phyloP scores from a whole-genome alignment of 2,888 invertebrate genomes.

The Sussaba pulchella region DNA sequence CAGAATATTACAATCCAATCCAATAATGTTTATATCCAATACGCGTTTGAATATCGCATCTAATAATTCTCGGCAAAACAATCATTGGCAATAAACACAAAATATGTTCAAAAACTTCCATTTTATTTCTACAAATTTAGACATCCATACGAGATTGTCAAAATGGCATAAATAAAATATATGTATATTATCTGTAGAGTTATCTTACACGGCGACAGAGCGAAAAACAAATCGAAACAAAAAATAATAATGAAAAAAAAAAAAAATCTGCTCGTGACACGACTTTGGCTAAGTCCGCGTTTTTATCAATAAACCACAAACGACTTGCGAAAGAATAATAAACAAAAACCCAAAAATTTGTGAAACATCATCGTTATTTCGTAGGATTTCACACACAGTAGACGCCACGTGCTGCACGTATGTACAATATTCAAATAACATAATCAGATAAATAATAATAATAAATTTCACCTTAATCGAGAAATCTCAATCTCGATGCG shows the following conservation, averaged over 20 bases:
- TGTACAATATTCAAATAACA: conserved; percentile 51
- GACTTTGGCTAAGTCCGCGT: conserved; percentile 73
- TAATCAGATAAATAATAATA: conserved; percentile 26
- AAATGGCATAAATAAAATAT: conserved; percentile 65
- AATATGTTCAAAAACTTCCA: conserved; percentile 13
- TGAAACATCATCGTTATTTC: conserved; percentile 43
- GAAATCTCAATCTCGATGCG: neutral
- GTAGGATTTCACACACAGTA: conserved; percentile 44
- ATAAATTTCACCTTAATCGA: conserved; percentile 20
- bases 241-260: conserved; percentile 6
- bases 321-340: conserved; percentile 52
- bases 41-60: too few relatives aligned
- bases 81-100: neutral
- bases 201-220: conserved; percentile 74
- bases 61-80: too few relatives aligned
- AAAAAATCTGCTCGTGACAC: conserved; percentile 47
- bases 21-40: too few relatives aligned
- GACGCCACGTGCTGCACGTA: conserved; percentile 42
- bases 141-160: conserved; percentile 63
- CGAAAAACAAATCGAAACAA: conserved; percentile 41
- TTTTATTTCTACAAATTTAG: conserved; percentile 72
- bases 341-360: conserved; percentile 40
- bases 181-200: conserved; percentile 73
- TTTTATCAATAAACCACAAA: conserved; percentile 62
- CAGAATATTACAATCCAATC: too few relatives aligned